Evolutionary conservation across 1,140 invertebrate species (phyloP).

Genomic region (Halyomorpha halys): DNA sequence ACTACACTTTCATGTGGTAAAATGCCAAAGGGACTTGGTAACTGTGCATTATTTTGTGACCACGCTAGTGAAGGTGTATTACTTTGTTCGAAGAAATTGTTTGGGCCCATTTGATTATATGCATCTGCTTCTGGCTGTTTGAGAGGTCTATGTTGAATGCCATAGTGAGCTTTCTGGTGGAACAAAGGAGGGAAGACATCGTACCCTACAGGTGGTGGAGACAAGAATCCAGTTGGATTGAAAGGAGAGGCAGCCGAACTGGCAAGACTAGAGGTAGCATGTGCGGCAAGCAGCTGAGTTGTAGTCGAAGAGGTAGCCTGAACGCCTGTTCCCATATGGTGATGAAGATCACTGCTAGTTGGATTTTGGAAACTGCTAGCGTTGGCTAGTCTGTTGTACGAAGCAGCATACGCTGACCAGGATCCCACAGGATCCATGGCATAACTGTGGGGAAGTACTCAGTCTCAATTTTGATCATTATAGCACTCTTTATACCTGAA

Average conservation of each 20-base stretch:
- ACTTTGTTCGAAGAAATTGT: slow-evolving; percentile 53
- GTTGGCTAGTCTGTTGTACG: slow-evolving; percentile 57
- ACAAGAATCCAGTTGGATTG: slow-evolving; percentile 56
- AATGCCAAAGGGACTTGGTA: slow-evolving; percentile 62
- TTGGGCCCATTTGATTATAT: slow-evolving; percentile 44
- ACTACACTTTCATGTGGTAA: slow-evolving; percentile 60
- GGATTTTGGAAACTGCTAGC: slow-evolving; percentile 54
- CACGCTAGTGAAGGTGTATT: slow-evolving; percentile 41
- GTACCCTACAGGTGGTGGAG: slow-evolving; percentile 51
- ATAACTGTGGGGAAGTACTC: neutral
- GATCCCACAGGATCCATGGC: slow-evolving; percentile 66
- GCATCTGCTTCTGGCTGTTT: slow-evolving; percentile 40
- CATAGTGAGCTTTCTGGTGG: slow-evolving; percentile 46
- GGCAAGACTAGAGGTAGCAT: neutral
- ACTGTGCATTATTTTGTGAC: slow-evolving; percentile 50
- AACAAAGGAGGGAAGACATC: slow-evolving; percentile 61
- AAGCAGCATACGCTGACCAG: slow-evolving; percentile 51
- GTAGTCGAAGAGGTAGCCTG: slow-evolving; percentile 47
- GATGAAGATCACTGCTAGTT: slow-evolving; percentile 36
- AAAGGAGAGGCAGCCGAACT: slow-evolving; percentile 44
- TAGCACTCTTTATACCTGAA: too few species aligned
- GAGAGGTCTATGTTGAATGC: slow-evolving; percentile 42
- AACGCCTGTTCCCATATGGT: slow-evolving; percentile 32
- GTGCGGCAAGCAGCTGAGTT: slow-evolving; percentile 44
- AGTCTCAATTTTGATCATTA: too few species aligned